These are phyloP conservation scores for Eurytoma californica DNA, from an alignment of 2,888 invertebrate species.

Conservation along the genomic window DNA sequence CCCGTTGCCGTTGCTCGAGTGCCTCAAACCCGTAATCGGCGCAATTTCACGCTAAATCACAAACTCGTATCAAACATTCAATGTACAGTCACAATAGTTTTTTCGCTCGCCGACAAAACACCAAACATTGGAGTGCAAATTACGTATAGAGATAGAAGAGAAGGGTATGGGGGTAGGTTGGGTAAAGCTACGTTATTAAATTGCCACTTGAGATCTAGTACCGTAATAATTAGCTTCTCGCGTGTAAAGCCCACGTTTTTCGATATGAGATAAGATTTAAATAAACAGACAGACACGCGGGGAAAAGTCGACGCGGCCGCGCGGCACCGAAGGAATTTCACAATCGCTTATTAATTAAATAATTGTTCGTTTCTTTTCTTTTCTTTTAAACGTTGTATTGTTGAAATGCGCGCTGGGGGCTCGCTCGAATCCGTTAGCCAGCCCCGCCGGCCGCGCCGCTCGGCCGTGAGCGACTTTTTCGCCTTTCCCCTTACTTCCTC, in stretches of 20 bases:
- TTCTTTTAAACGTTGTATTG: not conserved
- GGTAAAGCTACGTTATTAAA: slow-evolving; percentile 45
- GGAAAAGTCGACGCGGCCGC: slow-evolving; percentile 8
- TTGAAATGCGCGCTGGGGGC: not conserved
- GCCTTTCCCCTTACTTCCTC: slow-evolving; percentile 26
- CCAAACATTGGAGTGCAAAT: slow-evolving; percentile 31
- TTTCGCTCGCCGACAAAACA: not conserved
- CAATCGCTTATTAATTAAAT: not conserved
- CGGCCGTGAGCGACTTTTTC: not conserved
- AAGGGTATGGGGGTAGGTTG: not conserved
- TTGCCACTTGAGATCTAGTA: slow-evolving; percentile 58
- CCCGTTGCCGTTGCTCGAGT: no score
- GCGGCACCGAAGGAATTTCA: no score
- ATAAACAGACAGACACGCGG: slow-evolving; percentile 14
- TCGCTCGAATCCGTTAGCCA: slow-evolving; percentile 6
- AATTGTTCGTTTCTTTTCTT: no score
- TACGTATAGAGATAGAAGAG: slow-evolving; percentile 15
- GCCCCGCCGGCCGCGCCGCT: no score
- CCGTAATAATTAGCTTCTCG: slow-evolving; percentile 49
- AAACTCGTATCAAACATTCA: no score
- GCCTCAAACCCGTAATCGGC: no score
- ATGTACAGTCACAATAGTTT: no score
- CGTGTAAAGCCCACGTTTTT: slow-evolving; percentile 48
- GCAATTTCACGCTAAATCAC: no score
- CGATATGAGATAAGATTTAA: slow-evolving; percentile 13